Conservation (phyloP, 2,113 vertebrate genomes). For the Forbesichthys papilliferus region DNA sequence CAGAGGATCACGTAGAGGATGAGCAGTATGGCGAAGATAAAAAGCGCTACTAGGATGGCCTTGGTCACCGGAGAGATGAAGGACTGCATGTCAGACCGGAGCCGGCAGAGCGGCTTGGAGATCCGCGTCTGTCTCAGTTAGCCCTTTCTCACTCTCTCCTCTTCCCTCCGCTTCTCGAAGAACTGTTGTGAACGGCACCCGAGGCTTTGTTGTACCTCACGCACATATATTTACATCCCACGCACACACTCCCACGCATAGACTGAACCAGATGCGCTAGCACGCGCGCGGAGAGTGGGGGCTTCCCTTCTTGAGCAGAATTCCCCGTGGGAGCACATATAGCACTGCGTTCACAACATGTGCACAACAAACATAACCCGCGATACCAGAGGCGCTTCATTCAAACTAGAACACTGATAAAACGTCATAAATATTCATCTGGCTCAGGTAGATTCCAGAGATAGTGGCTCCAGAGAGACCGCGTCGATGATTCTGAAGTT, state of each 20-base stretch:
- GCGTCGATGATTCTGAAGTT: constrained; percentile 49
- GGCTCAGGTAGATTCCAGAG: constrained; percentile 13
- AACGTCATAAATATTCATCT: not conserved
- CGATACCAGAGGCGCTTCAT: constrained; percentile 1
- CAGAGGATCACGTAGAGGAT: constrained; percentile 98
- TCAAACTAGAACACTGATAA: not conserved
- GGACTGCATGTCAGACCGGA: constrained; percentile 91
- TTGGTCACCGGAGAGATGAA: constrained; percentile 95
- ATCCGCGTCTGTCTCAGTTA: constrained; percentile 66
- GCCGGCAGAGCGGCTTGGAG: constrained; percentile 69
- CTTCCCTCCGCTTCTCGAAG: constrained; percentile 25
- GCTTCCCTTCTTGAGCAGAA: constrained; percentile 55
- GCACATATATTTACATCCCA: constrained; percentile 63
- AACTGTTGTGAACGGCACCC: constrained; percentile 71
- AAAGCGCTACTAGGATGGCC: constrained; percentile 92
- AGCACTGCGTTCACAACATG: constrained; percentile 35
- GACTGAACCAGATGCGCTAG: constrained; percentile 16
- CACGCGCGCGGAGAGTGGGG: constrained; percentile 58
- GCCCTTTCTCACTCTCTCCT: constrained; percentile 46
- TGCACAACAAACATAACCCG: constrained; percentile 12
- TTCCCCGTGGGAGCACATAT: not conserved
- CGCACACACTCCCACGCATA: constrained; percentile 49
- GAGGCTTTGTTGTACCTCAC: constrained; percentile 44
- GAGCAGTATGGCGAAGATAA: constrained; percentile 97
- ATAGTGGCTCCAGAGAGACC: constrained; percentile 16